A percentile compares a stretch with the other conserved stretches of the same genome.
These are phyloP conservation scores for Galago senegalensis DNA, from an alignment of 2,797 vertebrate genomes.

Conservation along the genomic window DNA sequence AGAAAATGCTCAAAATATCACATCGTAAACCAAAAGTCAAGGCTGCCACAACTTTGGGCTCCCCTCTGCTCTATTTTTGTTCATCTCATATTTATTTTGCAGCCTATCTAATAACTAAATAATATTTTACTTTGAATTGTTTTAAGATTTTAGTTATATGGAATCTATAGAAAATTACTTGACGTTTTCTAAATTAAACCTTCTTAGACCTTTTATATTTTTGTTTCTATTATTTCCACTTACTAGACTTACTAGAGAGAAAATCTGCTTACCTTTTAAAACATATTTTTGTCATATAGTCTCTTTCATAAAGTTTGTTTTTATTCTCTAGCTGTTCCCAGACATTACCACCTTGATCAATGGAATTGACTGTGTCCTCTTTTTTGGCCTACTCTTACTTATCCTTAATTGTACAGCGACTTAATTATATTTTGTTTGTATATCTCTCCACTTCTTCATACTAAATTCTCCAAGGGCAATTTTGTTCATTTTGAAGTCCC, in stretches of 20 bases:
- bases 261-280: background rate
- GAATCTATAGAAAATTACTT: background rate
- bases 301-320: background rate
- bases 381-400: background rate
- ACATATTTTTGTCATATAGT: background rate
- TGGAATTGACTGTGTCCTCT: background rate
- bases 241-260: background rate
- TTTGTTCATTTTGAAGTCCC: conserved; percentile 7
- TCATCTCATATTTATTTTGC: background rate
- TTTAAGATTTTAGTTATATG: background rate
- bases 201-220: conserved; percentile 15
- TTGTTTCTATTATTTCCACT: conserved; percentile 9
- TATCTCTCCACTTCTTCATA: background rate
- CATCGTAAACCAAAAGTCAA: conserved; percentile 11
- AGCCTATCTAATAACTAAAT: background rate
- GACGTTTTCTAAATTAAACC: background rate
- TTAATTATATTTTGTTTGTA: conserved; percentile 13
- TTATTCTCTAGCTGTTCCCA: background rate
- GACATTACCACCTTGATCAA: background rate
- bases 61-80: background rate
- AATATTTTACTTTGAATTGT: background rate
- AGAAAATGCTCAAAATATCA: background rate
- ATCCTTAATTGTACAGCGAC: background rate
- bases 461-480: background rate
- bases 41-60: background rate